These are phyloP conservation scores for Zoanthus solanderi DNA, from an alignment of 92 coral and sea anemone species.

Conservation along the genomic window DNA sequence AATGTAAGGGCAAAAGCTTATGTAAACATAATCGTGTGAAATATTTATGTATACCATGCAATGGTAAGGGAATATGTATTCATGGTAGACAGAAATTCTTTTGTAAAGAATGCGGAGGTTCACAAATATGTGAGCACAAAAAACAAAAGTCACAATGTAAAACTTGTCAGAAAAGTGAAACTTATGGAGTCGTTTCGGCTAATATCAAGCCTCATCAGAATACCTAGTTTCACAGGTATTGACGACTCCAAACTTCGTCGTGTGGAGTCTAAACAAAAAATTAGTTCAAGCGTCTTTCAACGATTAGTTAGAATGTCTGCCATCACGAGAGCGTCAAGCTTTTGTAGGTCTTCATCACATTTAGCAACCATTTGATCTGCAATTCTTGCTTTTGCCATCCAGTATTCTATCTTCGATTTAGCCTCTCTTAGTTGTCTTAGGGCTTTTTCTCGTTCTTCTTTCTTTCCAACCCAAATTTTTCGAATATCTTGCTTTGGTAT, in stretches of 20 bases:
- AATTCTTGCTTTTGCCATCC: slow-evolving; percentile 64
- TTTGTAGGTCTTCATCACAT: slow-evolving; percentile 60
- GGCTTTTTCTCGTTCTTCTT: slow-evolving; percentile 61
- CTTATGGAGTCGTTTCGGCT: slow-evolving; percentile 49
- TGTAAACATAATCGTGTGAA: too few relatives aligned
- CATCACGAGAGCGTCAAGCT: slow-evolving; percentile 60
- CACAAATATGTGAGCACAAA: too few relatives aligned
- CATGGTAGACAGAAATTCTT: too few relatives aligned
- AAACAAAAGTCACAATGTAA: too few relatives aligned
- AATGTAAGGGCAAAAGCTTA: too few relatives aligned
- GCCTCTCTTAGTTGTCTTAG: slow-evolving; percentile 63
- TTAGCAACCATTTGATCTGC: slow-evolving; percentile 47
- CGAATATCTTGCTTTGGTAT: slow-evolving; percentile 63
- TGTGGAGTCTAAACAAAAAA: slow-evolving; percentile 53
- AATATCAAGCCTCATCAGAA: slow-evolving; percentile 36
- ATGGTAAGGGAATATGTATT: too few relatives aligned
- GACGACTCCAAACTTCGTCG: slow-evolving; percentile 39
- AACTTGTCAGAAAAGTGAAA: too few relatives aligned
- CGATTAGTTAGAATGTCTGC: slow-evolving; percentile 51
- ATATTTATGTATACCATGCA: too few relatives aligned
- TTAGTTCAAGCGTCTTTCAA: slow-evolving; percentile 55
- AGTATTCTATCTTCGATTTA: slow-evolving; percentile 60
- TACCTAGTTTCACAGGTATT: slow-evolving; percentile 53
- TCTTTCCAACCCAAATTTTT: slow-evolving; percentile 52
- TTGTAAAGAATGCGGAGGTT: too few relatives aligned